Base-by-base conservation (phyloP, 2,797 vertebrate species). In the Sitta carolinensis region DNA sequence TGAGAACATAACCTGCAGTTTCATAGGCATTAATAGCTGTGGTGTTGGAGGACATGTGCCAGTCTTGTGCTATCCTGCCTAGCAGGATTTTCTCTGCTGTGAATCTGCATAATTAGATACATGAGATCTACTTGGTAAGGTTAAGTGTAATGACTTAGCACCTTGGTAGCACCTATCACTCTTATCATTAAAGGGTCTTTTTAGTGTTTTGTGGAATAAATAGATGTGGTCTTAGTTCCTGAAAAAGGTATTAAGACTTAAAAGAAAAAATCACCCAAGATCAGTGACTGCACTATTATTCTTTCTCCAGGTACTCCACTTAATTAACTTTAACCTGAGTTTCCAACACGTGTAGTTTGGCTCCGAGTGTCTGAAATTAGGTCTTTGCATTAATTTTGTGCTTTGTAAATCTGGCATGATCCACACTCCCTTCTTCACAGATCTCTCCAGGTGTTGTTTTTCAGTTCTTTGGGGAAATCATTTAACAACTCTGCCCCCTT, bases 401-500 rank as follows among this genome's bases (percentile, higher is more conserved):
- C 21, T 5, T 80, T 73, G 48, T 5, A 66, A 50, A 25, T 67
- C 30, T 38, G 59, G 6, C 8, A 1, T 26, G 23, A 25, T 36
- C 36, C n/a, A 7, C 4, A 8, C 40, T 11, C 5, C 7, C 4
- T 32, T 76, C 55, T n/a, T 48, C 43, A 82, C 17, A 59, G 12
- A 32, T 69, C 19, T 68, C 18, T 55, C 13, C 22, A 54, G 42
- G 9, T 54, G 10, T 23, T 29, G 13, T 4, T 62, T 80, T 70
- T 63, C 6, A 2, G 13, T 42, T 23, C 32, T 89, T 67, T 70
- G 48, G 27, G 62, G 36, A 59, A 84, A 36, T 6, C 25, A 6
- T 1, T 11, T 8, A 38, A 17, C 8, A 55, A 1, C 32, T 58
- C 8, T 36, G 8, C 8, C 12, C 3, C 64, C 16, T 38, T 14